Evolutionary conservation across 2,888 invertebrate genomes (phyloP).

Genomic region (Tinea pellionella): DNA sequence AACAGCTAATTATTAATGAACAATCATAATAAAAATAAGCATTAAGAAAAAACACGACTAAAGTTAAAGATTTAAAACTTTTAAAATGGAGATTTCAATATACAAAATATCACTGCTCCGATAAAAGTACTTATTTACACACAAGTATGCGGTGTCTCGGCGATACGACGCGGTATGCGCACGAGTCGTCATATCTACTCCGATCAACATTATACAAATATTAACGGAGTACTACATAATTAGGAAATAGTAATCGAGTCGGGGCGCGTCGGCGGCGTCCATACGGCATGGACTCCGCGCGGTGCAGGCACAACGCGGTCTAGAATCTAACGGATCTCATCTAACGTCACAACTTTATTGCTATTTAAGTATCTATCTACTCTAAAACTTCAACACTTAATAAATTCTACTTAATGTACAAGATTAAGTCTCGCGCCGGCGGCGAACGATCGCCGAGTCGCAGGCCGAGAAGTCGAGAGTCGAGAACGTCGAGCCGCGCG

Average conservation of each 20-base stretch:
- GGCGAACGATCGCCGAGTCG: background rate
- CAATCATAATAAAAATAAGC: constrained; percentile 27
- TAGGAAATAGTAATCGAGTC: background rate
- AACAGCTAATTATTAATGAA: constrained; percentile 44
- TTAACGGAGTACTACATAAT: background rate
- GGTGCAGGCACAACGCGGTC: constrained; percentile 43
- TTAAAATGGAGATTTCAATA: constrained; percentile 27
- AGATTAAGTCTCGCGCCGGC: constrained; percentile 27
- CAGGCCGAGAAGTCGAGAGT: background rate
- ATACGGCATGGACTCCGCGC: no score
- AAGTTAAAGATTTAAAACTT: constrained; percentile 21
- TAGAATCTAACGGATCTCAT: constrained; percentile 26
- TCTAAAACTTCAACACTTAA: constrained; percentile 53
- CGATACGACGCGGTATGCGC: background rate
- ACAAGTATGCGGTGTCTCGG: background rate
- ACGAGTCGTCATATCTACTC: background rate
- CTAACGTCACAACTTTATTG: constrained; percentile 29
- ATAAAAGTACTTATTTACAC: constrained; percentile 27
- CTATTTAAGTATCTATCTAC: constrained; percentile 42
- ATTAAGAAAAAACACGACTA: constrained; percentile 21
- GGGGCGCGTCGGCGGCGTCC: no score
- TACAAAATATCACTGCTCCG: constrained; percentile 62
- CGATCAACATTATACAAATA: background rate
- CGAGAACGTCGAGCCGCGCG: background rate
- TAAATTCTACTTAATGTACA: constrained; percentile 33